Evolutionary conservation across 2,797 vertebrate genomes (phyloP), one percentile per base, ranked within the genome.

Genomic region (Hoplostethus mediterraneus): DNA sequence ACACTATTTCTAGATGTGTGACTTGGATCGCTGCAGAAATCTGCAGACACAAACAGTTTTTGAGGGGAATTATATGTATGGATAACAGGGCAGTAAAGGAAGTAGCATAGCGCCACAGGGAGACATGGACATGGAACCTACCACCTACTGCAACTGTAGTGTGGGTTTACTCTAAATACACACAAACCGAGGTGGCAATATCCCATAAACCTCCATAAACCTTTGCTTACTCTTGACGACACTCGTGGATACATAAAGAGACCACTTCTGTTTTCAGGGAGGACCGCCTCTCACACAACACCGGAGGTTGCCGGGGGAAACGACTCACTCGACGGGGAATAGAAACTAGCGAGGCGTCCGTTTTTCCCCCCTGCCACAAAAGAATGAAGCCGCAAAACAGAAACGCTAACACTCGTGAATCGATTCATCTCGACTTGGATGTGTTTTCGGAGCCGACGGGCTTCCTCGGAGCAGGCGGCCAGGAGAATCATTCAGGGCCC

Each of bases 281-380:
- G 42, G 74, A 2, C 71, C 75, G 67, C 55, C 66, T 33, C 54
- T 52, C 62, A 72, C 56, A 73, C 56, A 38, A 54, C 44, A 69
- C 68, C 57, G 17, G 45, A 63, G 71, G 61, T 72, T 67, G 85
- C 75, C 81, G 63, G 49, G 42, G 86, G 84, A 90, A 88, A 81
- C 31, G 53, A 73, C 42, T 75, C 48, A 55, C 70, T 54, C 36
- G 61, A 79, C 63, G 58, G 56, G 90, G 90, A 94, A 92, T 72
- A 84, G 90, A 93, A 93, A 94, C 85, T 71, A 75, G 42, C 83
- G 68, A 81, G 59, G 6, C 71, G 69, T 78, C 66, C 69, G 72
- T 77, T 81, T 56, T 79, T 81, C 72, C 84, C 56, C 7, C 84
- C 56, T 7, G 55, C 77, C 63, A 63, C 60, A 54, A 64, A 86